Conservation (phyloP, 2,113 vertebrate genomes). For the Hyperoodon ampullatus region DNA sequence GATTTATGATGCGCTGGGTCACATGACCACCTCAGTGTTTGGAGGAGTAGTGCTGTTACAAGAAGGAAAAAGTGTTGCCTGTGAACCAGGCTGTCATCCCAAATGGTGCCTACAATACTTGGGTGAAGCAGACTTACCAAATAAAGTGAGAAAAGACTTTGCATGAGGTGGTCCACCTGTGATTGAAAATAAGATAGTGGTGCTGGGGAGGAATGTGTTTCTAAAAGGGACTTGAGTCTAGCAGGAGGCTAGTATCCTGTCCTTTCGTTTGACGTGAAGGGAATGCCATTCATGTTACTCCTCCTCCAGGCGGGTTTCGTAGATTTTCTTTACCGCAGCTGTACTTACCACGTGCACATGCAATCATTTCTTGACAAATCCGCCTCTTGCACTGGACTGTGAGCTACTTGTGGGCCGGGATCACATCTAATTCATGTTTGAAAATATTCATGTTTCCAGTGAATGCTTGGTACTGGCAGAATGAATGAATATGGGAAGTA, state of each 20-base stretch:
- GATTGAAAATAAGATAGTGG: neutral
- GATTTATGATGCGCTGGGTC: neutral
- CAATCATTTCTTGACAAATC: neutral
- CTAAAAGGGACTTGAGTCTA: neutral
- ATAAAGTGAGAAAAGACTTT: neutral
- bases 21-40: neutral
- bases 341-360: neutral
- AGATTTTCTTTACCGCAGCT: neutral
- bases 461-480: neutral
- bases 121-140: neutral
- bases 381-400: neutral
- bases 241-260: neutral
- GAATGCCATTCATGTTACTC: neutral
- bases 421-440: neutral
- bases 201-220: neutral
- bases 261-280: neutral
- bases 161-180: neutral
- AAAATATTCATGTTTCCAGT: neutral
- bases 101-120: neutral
- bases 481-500: neutral
- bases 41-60: neutral
- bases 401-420: neutral
- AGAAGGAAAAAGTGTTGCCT: neutral
- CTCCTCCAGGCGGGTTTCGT: neutral
- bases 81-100: neutral